Percentiles rank a stretch among this genome's conserved stretches.
These are phyloP conservation scores for Eulemur mongoz DNA, from an alignment of 2,797 vertebrate genomes.

Conservation along the genomic window DNA sequence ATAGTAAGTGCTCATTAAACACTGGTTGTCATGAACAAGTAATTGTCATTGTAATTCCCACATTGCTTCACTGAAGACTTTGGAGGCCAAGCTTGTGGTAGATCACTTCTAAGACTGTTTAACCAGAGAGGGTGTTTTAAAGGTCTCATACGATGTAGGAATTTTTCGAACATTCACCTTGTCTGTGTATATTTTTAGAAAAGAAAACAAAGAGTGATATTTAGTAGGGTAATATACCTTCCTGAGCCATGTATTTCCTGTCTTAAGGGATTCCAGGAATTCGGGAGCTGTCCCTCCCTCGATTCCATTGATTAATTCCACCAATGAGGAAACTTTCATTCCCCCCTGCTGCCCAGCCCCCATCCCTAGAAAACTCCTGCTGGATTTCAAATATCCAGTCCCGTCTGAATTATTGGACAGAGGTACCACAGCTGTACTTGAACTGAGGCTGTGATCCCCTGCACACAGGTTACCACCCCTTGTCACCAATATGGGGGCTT, in stretches of 20 bases:
- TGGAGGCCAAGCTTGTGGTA: not conserved
- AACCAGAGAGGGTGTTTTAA: not conserved
- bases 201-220: not conserved
- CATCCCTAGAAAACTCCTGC: not conserved
- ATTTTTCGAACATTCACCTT: not conserved
- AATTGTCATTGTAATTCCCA: not conserved
- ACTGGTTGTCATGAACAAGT: not conserved
- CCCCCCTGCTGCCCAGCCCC: rapidly evolving
- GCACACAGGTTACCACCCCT: rapidly evolving
- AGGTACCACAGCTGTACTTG: not conserved
- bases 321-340: not conserved
- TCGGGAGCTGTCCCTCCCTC: not conserved
- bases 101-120: not conserved
- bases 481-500: rapidly evolving
- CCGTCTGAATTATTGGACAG: not conserved
- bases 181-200: not conserved
- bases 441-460: not conserved
- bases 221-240: not conserved
- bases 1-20: not conserved
- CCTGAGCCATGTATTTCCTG: not conserved
- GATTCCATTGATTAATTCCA: not conserved
- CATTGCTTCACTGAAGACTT: not conserved
- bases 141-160: not conserved
- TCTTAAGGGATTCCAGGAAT: not conserved
- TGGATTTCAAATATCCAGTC: not conserved